Percentiles rank a stretch among this genome's conserved stretches.
Evolutionary conservation across 2,797 vertebrate species (phyloP).

Genomic region (Leptatherina wallacei): DNA sequence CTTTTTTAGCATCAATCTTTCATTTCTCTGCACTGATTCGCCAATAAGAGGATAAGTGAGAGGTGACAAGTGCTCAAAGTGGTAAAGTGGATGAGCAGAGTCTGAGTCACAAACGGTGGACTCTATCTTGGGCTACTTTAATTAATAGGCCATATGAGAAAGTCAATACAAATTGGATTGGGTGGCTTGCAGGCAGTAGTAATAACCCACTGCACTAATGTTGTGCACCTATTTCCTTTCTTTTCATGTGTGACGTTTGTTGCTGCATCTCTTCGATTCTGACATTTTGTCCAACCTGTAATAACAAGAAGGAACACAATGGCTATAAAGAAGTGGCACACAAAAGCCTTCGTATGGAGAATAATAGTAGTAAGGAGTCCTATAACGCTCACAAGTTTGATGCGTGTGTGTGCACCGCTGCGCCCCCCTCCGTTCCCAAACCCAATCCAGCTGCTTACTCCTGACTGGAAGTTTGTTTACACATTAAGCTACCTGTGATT

Average conservation of each 20-base stretch:
- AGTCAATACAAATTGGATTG: slow-evolving; percentile 58
- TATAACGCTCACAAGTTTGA: not conserved
- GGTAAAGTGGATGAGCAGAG: slow-evolving; percentile 50
- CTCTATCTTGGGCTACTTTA: slow-evolving; percentile 63
- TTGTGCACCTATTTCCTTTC: not conserved
- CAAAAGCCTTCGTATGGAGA: not conserved
- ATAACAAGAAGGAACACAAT: not conserved
- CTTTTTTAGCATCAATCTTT: not conserved
- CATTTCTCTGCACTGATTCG: slow-evolving; percentile 17
- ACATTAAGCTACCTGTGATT: not conserved
- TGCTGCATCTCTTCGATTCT: not conserved
- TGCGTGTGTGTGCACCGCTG: slow-evolving; percentile 2
- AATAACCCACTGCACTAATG: slow-evolving; percentile 20
- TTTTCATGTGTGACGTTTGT: slow-evolving; percentile 13
- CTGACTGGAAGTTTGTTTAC: not conserved
- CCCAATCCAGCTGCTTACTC: slow-evolving; percentile 9
- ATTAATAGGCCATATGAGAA: slow-evolving; percentile 57
- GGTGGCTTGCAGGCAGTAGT: slow-evolving; percentile 22
- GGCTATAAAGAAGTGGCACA: not conserved
- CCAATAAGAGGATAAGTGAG: slow-evolving; percentile 38
- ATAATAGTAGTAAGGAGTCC: not conserved
- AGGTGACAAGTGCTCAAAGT: slow-evolving; percentile 51
- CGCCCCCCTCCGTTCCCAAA: slow-evolving; percentile 14
- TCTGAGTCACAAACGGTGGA: slow-evolving; percentile 61
- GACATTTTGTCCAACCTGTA: slow-evolving; percentile 3